phyloP scores from a whole-genome alignment of 1,140 invertebrate species.

The Lethrus apterus region DNA sequence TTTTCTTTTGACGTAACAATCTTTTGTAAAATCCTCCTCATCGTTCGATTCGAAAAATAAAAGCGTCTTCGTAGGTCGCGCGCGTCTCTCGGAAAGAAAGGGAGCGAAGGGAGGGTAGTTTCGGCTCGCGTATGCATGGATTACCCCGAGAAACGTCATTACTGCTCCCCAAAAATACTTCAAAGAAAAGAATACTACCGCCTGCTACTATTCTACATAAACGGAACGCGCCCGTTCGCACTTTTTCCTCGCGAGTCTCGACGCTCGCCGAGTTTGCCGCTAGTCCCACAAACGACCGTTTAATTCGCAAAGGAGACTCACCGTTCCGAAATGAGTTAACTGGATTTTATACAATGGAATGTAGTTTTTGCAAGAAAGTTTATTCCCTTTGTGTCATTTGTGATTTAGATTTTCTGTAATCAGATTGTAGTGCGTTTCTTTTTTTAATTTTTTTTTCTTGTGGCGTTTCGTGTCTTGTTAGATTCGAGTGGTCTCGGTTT shows the following conservation, averaged over 20 bases:
- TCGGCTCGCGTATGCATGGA: conserved; percentile 5
- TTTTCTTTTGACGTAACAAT: no score
- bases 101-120: background rate
- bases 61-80: no score
- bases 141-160: conserved; percentile 10
- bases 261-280: conserved; percentile 15
- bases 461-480: no score
- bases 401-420: conserved; percentile 34
- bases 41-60: no score
- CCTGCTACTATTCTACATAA: conserved; percentile 10
- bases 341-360: conserved; percentile 30
- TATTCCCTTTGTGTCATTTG: conserved; percentile 32
- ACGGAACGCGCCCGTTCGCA: conserved; percentile 1
- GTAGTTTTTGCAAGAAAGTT: conserved; percentile 29
- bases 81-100: no score
- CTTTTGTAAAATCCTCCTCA: no score
- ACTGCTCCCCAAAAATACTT: conserved; percentile 8
- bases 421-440: no score
- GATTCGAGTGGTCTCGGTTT: no score
- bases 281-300: conserved; percentile 18
- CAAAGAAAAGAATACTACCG: conserved; percentile 10
- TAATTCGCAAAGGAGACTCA: conserved; percentile 26
- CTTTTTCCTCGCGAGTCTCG: background rate
- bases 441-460: no score
- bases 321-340: conserved; percentile 28